Conservation (phyloP, 2,888 invertebrate genomes). For the Therioaphis trifolii region DNA sequence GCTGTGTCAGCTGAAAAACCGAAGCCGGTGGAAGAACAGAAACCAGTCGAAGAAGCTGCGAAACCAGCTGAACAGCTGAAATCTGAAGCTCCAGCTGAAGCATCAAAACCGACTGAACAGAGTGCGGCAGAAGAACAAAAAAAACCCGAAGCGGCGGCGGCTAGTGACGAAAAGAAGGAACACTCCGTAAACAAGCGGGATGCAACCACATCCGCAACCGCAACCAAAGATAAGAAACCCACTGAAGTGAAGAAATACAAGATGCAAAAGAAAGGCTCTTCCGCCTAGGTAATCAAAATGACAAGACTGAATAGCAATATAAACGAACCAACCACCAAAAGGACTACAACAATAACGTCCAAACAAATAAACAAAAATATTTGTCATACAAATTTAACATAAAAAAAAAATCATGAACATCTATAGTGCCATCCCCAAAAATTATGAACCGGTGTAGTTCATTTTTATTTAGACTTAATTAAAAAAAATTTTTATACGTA, state of each 20-base stretch:
- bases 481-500: constrained; percentile 17
- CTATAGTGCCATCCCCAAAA: constrained; percentile 48
- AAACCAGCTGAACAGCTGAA: constrained; percentile 54
- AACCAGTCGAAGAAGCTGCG: constrained; percentile 66
- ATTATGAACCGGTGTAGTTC: constrained; percentile 15
- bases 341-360: constrained; percentile 51
- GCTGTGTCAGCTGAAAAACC: constrained; percentile 65
- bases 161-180: constrained; percentile 64
- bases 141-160: constrained; percentile 63
- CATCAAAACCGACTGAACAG: constrained; percentile 64
- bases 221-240: constrained; percentile 64
- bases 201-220: too few relatives aligned
- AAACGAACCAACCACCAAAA: constrained; percentile 50
- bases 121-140: constrained; percentile 60
- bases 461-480: constrained; percentile 48
- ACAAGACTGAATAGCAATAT: constrained; percentile 62
- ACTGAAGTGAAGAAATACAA: constrained; percentile 50
- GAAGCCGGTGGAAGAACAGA: constrained; percentile 65
- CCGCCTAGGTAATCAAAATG: constrained; percentile 56
- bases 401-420: constrained; percentile 30
- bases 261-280: constrained; percentile 46
- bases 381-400: constrained; percentile 43
- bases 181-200: constrained; percentile 65
- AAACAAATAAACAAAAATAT: constrained; percentile 41
- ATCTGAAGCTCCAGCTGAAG: constrained; percentile 54